Conservation (phyloP, 2,797 vertebrate species). For the Hemibagrus guttatus region DNA sequence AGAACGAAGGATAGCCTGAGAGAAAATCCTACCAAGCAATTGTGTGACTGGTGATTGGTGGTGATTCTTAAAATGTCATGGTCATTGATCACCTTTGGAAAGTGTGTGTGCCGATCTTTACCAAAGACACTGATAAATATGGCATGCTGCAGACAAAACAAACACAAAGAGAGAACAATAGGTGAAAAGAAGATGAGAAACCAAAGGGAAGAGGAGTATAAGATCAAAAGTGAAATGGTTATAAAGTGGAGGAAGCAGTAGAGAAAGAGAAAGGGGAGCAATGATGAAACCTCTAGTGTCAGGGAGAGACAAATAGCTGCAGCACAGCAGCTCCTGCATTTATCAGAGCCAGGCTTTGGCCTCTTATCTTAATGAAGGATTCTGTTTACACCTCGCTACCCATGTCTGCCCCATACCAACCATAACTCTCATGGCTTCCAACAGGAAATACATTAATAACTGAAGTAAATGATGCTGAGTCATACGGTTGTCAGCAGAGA, state of each 20-base stretch:
- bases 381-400: slow-evolving; percentile 65
- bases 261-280: slow-evolving; percentile 27
- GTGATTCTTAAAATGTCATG: slow-evolving; percentile 28
- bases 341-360: slow-evolving; percentile 56
- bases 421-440: slow-evolving; percentile 41
- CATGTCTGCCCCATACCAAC: slow-evolving; percentile 47
- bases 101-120: slow-evolving; percentile 34
- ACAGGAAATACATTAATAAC: slow-evolving; percentile 59
- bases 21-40: slow-evolving; percentile 2
- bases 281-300: slow-evolving; percentile 51
- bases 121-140: slow-evolving; percentile 16
- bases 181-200: slow-evolving; percentile 22
- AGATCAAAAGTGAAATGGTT: slow-evolving; percentile 25
- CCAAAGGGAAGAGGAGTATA: slow-evolving; percentile 3
- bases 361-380: slow-evolving; percentile 75
- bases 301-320: slow-evolving; percentile 53
- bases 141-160: not conserved
- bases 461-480: slow-evolving; percentile 49
- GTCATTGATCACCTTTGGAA: slow-evolving; percentile 39
- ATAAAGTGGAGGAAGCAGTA: slow-evolving; percentile 23
- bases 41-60: slow-evolving; percentile 25
- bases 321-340: slow-evolving; percentile 51
- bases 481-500: slow-evolving; percentile 45
- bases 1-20: not conserved
- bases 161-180: slow-evolving; percentile 1